These are phyloP conservation scores for Lonchura striata DNA, from an alignment of 2,113 vertebrate genomes.

Conservation along the genomic window DNA sequence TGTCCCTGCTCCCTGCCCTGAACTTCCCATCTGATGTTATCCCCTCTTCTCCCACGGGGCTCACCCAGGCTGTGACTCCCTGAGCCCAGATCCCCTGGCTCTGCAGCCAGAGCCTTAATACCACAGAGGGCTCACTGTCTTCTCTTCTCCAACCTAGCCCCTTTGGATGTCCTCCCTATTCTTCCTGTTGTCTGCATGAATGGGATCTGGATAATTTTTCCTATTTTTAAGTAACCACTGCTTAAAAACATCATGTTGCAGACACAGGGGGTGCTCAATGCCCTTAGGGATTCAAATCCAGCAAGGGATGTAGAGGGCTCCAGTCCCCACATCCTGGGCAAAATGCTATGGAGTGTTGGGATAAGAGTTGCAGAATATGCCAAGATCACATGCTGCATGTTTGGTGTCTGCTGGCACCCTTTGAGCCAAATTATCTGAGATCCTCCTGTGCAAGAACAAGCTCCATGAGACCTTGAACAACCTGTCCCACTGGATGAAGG, in stretches of 20 bases:
- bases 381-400: background rate
- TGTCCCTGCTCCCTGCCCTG: background rate
- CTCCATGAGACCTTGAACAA: conserved; percentile 75
- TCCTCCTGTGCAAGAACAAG: conserved; percentile 75
- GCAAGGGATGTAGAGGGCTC: background rate
- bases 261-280: background rate
- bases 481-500: conserved; percentile 81
- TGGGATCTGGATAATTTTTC: background rate
- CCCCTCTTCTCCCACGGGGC: background rate
- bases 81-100: fast-evolving
- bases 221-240: background rate
- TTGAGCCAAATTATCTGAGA: conserved; percentile 80
- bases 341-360: fast-evolving
- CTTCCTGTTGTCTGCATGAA: background rate
- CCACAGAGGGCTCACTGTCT: background rate
- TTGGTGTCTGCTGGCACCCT: conserved; percentile 69
- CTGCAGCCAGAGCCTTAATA: background rate
- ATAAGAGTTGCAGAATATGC: background rate
- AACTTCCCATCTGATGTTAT: background rate
- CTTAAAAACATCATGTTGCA: background rate
- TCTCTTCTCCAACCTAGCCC: background rate
- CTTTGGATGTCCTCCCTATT: background rate
- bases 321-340: background rate
- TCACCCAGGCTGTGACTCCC: background rate
- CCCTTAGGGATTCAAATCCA: background rate